These are phyloP conservation scores for Cryptotis parvus DNA, from an alignment of 2,113 vertebrate species.

Conservation along the genomic window DNA sequence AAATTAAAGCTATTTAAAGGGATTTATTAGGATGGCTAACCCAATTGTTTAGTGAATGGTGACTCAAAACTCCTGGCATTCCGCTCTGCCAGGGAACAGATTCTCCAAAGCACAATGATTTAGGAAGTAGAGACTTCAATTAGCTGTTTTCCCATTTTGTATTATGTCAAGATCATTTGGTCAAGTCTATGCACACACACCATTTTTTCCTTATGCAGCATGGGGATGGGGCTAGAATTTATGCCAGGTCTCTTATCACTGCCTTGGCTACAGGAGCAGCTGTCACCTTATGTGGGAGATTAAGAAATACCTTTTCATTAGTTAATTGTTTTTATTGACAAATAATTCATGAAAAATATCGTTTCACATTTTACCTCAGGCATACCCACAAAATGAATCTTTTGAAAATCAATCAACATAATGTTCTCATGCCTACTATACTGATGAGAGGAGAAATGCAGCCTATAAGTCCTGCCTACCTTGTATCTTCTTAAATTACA, in stretches of 20 bases:
- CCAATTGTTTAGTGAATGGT: constrained; percentile 47
- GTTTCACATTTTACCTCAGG: constrained; percentile 18
- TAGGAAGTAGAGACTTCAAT: constrained; percentile 54
- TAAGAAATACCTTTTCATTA: constrained; percentile 82
- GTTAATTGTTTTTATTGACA: constrained; percentile 31
- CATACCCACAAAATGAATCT: constrained; percentile 39
- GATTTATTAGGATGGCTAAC: constrained; percentile 75
- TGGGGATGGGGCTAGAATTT: neutral
- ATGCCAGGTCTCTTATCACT: constrained; percentile 32
- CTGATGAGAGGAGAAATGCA: neutral
- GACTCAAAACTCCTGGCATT: constrained; percentile 58
- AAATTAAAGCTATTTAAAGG: constrained; percentile 71
- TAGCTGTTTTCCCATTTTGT: constrained; percentile 40
- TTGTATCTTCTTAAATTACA: constrained; percentile 61
- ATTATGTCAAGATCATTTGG: constrained; percentile 66
- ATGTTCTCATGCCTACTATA: neutral
- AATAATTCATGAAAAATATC: constrained; percentile 56
- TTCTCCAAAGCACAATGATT: constrained; percentile 63
- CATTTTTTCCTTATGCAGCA: neutral
- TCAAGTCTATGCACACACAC: constrained; percentile 28
- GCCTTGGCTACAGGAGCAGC: constrained; percentile 72
- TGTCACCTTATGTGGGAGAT: constrained; percentile 83
- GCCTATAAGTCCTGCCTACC: neutral
- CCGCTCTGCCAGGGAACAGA: constrained; percentile 3
- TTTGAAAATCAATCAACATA: constrained; percentile 56